Evolutionary conservation across 2,888 invertebrate species (phyloP), one percentile per base, ranked within the genome.

Genomic region (Drosophila trichaetosa): DNA sequence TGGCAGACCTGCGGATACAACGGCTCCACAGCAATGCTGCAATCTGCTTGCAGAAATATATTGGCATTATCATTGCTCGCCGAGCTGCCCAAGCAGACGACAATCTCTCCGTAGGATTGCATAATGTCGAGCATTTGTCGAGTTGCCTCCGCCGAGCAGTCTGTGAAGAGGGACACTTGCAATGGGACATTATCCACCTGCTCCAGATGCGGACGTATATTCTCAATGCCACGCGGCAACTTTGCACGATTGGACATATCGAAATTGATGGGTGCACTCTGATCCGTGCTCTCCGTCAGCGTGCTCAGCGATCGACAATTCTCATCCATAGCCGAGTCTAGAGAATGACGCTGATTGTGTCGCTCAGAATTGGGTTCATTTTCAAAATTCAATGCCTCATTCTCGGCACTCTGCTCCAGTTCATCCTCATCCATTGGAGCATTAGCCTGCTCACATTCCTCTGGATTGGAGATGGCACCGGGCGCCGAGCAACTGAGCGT

Each of bases 111-210:
- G 92, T 99, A 98, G 65, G 96, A 96, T 92, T 98, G 97, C 98
- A 99, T 99, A 69, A 99, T 99, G 86, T 96, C 95, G 74, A 97
- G 94, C 99, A 99, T 99, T 93, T 97, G 97, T 36, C 96, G 94
- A 0, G 98, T 98, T 18, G 97, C 98, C 77, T 95, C 94, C n/a
- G 98, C 96, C 2, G 97, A 98, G 94, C 99, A 99, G 94, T 99
- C 99, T 0, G 99, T 99, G 93, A 99, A 99, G 16, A 99, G 94
- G 0, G 99, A 99, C 24, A 99, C 99, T 63, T 99, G 95, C 36
- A 99, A 94, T 6, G 99, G 99, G 59, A 99, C 99, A 94, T 99
- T 99, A 94, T 99, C 99, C 61, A 99, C 98, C 80, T 96, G 95
- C 91, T 98, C 97, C 80, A 99, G 95, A 93, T 99, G 99, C 0